A percentile compares a stretch with the other conserved stretches of the same genome.
phyloP scores from a whole-genome alignment of 1,140 invertebrate species.

The Euura saliciscinereae region DNA sequence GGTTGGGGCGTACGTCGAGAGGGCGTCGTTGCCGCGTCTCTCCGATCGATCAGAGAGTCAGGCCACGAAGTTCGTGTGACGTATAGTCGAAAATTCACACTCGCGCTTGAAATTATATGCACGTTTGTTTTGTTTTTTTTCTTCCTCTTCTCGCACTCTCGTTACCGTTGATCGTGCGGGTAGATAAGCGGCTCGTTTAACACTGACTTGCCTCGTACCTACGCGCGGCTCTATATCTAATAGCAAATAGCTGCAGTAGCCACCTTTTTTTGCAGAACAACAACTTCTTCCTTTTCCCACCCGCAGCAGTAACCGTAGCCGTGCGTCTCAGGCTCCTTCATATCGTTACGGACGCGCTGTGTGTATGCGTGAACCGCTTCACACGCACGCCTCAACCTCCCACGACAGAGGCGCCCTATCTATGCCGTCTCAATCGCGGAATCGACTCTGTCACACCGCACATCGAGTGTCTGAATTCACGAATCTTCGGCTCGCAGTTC shows the following conservation, averaged over 20 bases:
- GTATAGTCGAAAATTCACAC: too few relatives aligned
- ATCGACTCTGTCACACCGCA: too few relatives aligned
- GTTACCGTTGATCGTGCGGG: neutral
- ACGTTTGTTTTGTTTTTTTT: too few relatives aligned
- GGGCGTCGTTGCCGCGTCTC: neutral
- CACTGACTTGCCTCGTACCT: neutral
- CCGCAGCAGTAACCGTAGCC: neutral
- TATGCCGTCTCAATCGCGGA: too few relatives aligned
- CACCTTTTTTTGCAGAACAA: neutral
- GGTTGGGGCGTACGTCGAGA: neutral
- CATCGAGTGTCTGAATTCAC: too few relatives aligned
- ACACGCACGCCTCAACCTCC: too few relatives aligned
- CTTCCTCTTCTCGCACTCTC: too few relatives aligned
- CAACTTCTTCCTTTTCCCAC: neutral
- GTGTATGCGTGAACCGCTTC: too few relatives aligned
- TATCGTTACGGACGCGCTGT: neutral
- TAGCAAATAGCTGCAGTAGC: neutral
- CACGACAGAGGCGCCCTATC: too few relatives aligned
- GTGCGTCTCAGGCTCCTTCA: neutral
- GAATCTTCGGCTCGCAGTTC: too few relatives aligned
- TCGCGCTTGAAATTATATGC: too few relatives aligned
- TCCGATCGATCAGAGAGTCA: conserved; percentile 5
- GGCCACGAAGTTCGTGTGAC: neutral
- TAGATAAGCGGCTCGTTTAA: neutral
- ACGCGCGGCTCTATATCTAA: neutral